Percentiles rank a stretch among this genome's conserved stretches.
Conservation (phyloP, 1,140 invertebrate genomes). For the Bombus sylvicola region DNA sequence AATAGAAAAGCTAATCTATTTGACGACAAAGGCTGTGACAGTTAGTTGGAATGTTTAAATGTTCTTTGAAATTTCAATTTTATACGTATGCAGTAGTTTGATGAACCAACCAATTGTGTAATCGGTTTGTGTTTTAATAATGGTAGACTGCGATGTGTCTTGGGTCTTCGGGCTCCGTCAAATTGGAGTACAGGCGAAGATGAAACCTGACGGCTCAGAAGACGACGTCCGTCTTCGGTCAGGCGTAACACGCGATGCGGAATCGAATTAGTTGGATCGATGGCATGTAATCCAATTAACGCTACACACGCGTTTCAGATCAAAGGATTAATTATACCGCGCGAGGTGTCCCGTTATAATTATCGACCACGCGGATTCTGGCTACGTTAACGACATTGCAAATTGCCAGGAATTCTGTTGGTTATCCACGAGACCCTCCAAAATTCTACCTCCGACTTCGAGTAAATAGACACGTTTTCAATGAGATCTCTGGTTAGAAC, state of each 20-base stretch:
- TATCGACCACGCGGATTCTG: slow-evolving; percentile 43
- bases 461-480: not conserved
- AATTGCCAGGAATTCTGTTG: slow-evolving; percentile 65
- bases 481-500: not conserved
- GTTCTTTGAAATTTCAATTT: no score
- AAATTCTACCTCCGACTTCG: not conserved
- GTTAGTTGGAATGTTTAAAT: no score
- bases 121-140: no score
- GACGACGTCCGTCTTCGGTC: slow-evolving; percentile 8
- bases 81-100: no score
- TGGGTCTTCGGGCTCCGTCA: not conserved
- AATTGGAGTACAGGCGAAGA: slow-evolving; percentile 8
- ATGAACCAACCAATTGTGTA: no score
- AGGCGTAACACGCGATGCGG: slow-evolving; percentile 25
- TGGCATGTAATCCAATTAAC: slow-evolving; percentile 69
- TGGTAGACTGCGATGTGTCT: no score
- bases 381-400: slow-evolving; percentile 64
- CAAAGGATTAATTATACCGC: slow-evolving; percentile 67
- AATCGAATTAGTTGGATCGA: slow-evolving; percentile 66
- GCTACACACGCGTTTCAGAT: slow-evolving; percentile 58
- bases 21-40: not conserved
- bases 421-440: slow-evolving; percentile 48
- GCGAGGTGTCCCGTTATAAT: slow-evolving; percentile 67
- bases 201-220: slow-evolving; percentile 15
- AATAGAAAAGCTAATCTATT: no score